Percentiles rank a stretch among this genome's conserved stretches.
Evolutionary conservation across 2,888 invertebrate species (phyloP).

Genomic region (Cryptocephalus primarius): DNA sequence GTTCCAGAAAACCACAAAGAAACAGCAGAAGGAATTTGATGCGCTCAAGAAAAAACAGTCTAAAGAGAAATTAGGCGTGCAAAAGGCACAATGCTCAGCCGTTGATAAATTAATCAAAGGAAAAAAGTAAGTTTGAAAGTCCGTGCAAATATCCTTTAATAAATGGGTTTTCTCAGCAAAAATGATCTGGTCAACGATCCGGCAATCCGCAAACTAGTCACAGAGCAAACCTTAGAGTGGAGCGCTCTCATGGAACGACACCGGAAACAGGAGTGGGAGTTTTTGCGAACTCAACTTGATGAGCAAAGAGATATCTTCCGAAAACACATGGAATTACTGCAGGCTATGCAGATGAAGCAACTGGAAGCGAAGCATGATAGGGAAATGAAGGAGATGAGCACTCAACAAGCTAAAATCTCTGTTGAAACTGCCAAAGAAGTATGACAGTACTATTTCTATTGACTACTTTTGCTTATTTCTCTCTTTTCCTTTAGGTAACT

Average conservation of each 20-base stretch:
- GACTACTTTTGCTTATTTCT: too few species aligned
- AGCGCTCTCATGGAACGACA: slow-evolving; percentile 79
- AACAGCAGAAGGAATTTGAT: slow-evolving; percentile 93
- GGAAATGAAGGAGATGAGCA: slow-evolving; percentile 92
- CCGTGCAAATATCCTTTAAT: neutral
- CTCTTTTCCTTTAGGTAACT: slow-evolving; percentile 36
- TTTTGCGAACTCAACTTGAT: slow-evolving; percentile 69
- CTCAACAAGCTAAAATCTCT: slow-evolving; percentile 88
- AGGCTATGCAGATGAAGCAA: slow-evolving; percentile 78
- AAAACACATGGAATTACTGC: slow-evolving; percentile 70
- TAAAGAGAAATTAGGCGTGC: slow-evolving; percentile 83
- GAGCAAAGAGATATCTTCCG: slow-evolving; percentile 66
- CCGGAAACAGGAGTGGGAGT: slow-evolving; percentile 71
- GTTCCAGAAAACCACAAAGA: slow-evolving; percentile 84
- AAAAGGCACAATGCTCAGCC: slow-evolving; percentile 82
- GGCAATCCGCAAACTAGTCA: slow-evolving; percentile 69
- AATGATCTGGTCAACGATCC: slow-evolving; percentile 70
- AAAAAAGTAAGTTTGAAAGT: slow-evolving; percentile 60
- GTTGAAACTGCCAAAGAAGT: slow-evolving; percentile 96
- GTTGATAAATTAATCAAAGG: slow-evolving; percentile 91
- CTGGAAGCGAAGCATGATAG: slow-evolving; percentile 84
- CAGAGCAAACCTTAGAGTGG: slow-evolving; percentile 92
- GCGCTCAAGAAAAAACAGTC: slow-evolving; percentile 82
- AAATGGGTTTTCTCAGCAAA: slow-evolving; percentile 46
- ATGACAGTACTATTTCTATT: neutral